A percentile compares a stretch with the other conserved stretches of the same genome.
Evolutionary conservation across 2,888 invertebrate species (phyloP).

Genomic region (Andricus quercusramuli): DNA sequence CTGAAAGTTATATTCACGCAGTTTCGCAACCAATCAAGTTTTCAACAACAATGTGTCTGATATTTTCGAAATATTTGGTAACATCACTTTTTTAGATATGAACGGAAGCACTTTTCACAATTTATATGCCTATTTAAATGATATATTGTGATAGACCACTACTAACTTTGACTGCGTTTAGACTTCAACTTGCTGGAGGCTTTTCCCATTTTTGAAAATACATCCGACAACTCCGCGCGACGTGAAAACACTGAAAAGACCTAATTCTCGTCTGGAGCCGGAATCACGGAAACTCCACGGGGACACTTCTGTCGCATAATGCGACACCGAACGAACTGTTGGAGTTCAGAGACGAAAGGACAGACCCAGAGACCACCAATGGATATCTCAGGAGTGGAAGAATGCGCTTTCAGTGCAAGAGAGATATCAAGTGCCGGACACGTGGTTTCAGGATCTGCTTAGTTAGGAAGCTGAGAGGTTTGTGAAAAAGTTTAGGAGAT

Average conservation of each 20-base stretch:
- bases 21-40: no score
- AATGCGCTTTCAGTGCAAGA: slow-evolving; percentile 3
- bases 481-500: not conserved
- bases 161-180: slow-evolving; percentile 72
- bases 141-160: slow-evolving; percentile 53
- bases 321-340: slow-evolving; percentile 34
- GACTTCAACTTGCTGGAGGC: slow-evolving; percentile 71
- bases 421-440: slow-evolving; percentile 5
- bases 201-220: slow-evolving; percentile 65
- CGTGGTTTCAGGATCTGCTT: slow-evolving; percentile 1
- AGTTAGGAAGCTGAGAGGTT: not conserved
- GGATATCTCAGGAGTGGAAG: slow-evolving; percentile 37
- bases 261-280: not conserved
- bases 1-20: no score
- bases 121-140: not conserved
- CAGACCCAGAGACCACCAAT: slow-evolving; percentile 33
- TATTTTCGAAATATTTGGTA: no score
- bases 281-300: not conserved
- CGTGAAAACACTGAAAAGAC: not conserved
- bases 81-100: not conserved
- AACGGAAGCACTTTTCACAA: not conserved
- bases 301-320: slow-evolving; percentile 33
- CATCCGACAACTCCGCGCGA: not conserved
- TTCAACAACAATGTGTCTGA: no score
- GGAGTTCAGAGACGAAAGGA: slow-evolving; percentile 27